These are phyloP conservation scores for Lepus americanus DNA, from an alignment of 2,113 vertebrate genomes.

Conservation along the genomic window DNA sequence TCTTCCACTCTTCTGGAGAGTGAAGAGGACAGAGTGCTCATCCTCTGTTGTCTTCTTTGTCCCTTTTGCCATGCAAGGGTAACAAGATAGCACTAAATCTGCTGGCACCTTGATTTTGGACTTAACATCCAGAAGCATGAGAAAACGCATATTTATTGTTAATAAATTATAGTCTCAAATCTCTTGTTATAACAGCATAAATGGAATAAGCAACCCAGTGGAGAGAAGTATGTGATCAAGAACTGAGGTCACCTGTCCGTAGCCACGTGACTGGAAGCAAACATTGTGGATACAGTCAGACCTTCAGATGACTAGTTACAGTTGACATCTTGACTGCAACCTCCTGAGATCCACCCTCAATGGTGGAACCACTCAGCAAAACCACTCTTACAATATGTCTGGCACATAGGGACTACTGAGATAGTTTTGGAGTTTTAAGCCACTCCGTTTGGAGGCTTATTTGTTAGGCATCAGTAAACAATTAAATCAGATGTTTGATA, in stretches of 20 bases:
- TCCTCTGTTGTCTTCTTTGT: background rate
- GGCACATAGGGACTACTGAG: background rate
- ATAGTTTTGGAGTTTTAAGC: background rate
- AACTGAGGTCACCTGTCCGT: background rate
- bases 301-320: background rate
- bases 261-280: background rate
- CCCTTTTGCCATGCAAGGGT: background rate
- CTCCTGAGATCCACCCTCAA: background rate
- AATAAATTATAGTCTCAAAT: background rate
- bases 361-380: background rate
- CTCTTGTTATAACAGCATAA: background rate
- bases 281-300: background rate
- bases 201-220: background rate
- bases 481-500: background rate
- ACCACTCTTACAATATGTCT: background rate
- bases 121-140: background rate
- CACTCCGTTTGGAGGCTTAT: background rate
- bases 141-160: background rate
- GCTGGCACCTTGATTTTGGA: background rate
- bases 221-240: background rate
- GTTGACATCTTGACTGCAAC: background rate
- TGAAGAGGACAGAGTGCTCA: background rate
- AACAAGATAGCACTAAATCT: background rate
- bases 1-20: background rate
- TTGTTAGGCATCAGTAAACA: background rate